phyloP scores from a whole-genome alignment of 2,797 vertebrate species.

The Tenualosa ilisha region DNA sequence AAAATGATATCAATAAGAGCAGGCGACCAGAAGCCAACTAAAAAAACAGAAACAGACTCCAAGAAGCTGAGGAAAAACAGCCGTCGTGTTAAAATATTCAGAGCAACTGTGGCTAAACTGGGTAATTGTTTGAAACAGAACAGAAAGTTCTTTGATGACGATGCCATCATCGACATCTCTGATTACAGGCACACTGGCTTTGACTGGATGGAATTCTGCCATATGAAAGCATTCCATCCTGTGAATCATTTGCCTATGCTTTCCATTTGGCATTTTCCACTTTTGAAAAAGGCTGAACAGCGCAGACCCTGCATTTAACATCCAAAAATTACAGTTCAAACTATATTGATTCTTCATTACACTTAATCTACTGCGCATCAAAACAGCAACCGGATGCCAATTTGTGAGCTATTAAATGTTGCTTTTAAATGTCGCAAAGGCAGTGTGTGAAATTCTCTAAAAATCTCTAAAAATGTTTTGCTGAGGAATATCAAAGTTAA shows the following conservation, averaged over 20 bases:
- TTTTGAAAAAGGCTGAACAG: not conserved
- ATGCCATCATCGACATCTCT: not conserved
- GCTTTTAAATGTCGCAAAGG: not conserved
- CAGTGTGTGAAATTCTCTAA: not conserved
- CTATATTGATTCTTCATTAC: not conserved
- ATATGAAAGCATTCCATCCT: not conserved
- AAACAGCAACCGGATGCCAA: not conserved
- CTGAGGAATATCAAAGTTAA: not conserved
- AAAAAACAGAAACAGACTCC: not conserved
- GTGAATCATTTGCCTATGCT: not conserved
- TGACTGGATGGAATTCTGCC: not conserved
- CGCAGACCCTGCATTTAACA: not conserved
- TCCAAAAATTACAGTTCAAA: not conserved
- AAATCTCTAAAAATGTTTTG: not conserved
- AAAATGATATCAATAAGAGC: not conserved
- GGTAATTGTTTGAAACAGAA: conserved; percentile 3
- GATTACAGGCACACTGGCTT: not conserved
- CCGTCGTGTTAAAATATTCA: not conserved
- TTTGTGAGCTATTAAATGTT: not conserved
- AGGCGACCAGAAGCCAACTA: not conserved
- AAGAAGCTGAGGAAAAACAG: not conserved
- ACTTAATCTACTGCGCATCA: not conserved
- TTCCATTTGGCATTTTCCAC: not conserved
- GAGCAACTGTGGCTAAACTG: not conserved
- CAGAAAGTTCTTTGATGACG: not conserved